Base-by-base conservation (phyloP, 92 coral and sea anemone species). In the Phenganax stokvisi region DNA sequence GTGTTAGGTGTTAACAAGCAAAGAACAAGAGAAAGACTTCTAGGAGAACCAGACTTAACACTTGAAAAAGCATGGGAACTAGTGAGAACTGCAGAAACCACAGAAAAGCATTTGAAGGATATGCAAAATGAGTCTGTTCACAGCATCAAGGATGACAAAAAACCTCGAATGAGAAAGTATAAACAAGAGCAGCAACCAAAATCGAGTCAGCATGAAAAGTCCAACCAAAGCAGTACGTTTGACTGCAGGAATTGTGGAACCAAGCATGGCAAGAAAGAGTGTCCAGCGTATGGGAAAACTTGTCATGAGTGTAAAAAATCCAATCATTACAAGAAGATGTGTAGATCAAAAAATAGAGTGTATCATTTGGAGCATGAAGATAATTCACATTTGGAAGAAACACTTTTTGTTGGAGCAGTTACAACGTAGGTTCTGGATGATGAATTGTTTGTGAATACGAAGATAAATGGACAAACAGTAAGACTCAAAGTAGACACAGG, bases 81-180 rank as follows among this genome's bases (percentile, higher is more conserved):
- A 13, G 71, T 65, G 12, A 65, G 71, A 65, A 51, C 71, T 65
- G 71, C 71, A 65, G 71, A 65, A 65, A 7, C 29, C 2, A 65
- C 71, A 15, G 47, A 65, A 27, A 65, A 7, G 71, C 71, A 65
- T 15, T 3, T 65, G 13, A 65, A 65, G 1, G 71, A 4, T 4
- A 9, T 59, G 8, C 6, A 59, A 5, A 10, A 59, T 10, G 65
- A 10, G 17, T 15, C 65, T 4, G 65, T 59, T 4, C 65, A 59
- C 12, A 10, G 65, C 12, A 59, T 59, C 3, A 59, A 0, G 6
- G 0, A 59, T 10, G 12, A 15, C 5, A 59, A 59, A 59, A 15
- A 6, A 4, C 3, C 6, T 4, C 12, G 6, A 5, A 59, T 4
- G 6, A 10, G 12, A 10, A 59, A 59, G 17, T 4, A 59, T 4